Evolutionary conservation across 2,113 vertebrate species (phyloP).

Genomic region (Campylorhamphus procurvoides): DNA sequence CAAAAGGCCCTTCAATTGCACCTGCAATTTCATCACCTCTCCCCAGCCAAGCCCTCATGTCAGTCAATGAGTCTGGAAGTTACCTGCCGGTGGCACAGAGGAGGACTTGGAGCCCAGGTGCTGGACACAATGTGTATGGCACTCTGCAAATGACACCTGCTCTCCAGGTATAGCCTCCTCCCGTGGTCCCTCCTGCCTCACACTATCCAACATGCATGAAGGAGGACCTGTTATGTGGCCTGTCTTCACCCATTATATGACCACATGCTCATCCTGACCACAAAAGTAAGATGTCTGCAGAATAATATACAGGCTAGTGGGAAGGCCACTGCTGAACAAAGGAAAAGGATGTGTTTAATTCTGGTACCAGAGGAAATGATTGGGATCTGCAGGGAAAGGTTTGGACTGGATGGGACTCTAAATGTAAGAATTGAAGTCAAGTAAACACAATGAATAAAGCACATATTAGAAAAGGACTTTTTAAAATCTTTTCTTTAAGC

Average conservation of each 20-base stretch:
- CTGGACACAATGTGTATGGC: accelerated
- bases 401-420: neutral
- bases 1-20: neutral
- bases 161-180: neutral
- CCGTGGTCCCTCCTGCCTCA: neutral
- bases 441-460: neutral
- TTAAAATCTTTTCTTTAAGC: neutral
- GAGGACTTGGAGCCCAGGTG: neutral
- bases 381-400: neutral
- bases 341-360: neutral
- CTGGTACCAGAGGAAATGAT: neutral
- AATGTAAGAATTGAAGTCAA: neutral
- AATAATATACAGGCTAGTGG: neutral
- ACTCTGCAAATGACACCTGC: neutral
- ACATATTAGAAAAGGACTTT: neutral
- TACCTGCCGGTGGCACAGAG: neutral
- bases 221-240: neutral
- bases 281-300: neutral
- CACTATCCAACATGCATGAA: accelerated
- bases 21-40: neutral
- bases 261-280: neutral
- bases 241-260: accelerated
- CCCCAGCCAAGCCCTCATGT: accelerated
- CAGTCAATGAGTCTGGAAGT: neutral
- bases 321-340: neutral